Conservation (phyloP, 2,888 invertebrate genomes). For the Drosophila mettleri region DNA sequence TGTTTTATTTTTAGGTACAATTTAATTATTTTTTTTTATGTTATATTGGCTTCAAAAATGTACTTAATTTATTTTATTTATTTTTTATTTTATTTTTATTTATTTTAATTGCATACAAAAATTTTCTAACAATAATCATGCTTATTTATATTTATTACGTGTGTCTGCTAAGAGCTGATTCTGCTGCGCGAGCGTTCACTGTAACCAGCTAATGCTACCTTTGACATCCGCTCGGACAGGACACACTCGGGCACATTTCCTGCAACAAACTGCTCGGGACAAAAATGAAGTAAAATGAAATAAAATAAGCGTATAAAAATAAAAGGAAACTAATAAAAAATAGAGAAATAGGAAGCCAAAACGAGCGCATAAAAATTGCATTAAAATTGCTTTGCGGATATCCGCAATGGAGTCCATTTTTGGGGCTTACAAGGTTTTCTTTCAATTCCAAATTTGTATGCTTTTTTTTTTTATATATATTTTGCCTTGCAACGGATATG, state of each 20-base stretch:
- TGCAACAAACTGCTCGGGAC: conserved; percentile 23
- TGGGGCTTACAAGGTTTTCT: conserved; percentile 10
- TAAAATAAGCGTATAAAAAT: conserved; percentile 6
- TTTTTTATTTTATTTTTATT: too few relatives aligned
- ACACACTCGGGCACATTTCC: conserved; percentile 48
- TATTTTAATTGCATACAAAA: too few relatives aligned
- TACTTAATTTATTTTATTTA: too few relatives aligned
- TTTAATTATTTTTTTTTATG: too few relatives aligned
- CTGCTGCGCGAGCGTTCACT: background rate
- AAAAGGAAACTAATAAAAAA: conserved; percentile 33
- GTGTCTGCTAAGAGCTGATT: background rate
- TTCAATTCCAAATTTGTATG: background rate
- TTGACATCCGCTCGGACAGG: conserved; percentile 42
- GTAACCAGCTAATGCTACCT: conserved; percentile 32
- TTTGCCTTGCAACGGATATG: conserved; percentile 60
- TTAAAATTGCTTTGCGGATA: conserved; percentile 79
- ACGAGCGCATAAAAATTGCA: conserved; percentile 80
- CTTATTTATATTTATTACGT: too few relatives aligned
- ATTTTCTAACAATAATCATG: too few relatives aligned
- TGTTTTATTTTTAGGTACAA: too few relatives aligned
- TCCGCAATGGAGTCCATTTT: conserved; percentile 66
- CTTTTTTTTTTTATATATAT: background rate
- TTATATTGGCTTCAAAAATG: too few relatives aligned
- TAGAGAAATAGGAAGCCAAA: conserved; percentile 62
- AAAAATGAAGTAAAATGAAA: background rate